Evolutionary conservation across 2,888 invertebrate genomes (phyloP), one percentile per base, ranked within the genome.

Genomic region (Corbicula japonica): DNA sequence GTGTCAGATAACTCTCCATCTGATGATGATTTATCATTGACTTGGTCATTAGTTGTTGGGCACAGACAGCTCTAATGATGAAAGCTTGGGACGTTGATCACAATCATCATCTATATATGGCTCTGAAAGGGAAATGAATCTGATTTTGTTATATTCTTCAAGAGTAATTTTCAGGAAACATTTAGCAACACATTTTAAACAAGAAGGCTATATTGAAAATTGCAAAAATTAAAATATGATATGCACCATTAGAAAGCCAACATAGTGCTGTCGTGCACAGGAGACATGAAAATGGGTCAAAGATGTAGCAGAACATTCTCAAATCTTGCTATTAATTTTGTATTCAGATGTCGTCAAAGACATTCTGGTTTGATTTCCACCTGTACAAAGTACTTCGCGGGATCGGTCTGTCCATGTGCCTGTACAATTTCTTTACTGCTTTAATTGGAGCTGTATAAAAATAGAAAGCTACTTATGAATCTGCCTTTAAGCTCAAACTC

Each of bases 1-100:
- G 50, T 50, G 50, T 50, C 50, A 50, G 50, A 50, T 50, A 50
- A 50, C 50, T 50, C 50, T 50, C 50, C 50, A 50, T 50, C 50
- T 23, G 23, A 50, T 50, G 50, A 50, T 50, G 23, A 50, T 50
- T 50, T 28, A 50, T 23, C 50, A 50, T 50, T 50, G 50, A 50
- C 50, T 50, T 50, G 50, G 50, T 50, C 50, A 50, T 23, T 23
- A 50, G 50, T 50, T 50, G 50, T 50, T 50, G 50, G 50, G 50
- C 50, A 50, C 50, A 50, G 3, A 23, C 50, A 50, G 50, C 23
- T 50, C 50, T 50, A 23, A 50, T 50, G 50, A 50, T 50, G 50
- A 50, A 50, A 50, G 50, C 50, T 50, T 3, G 50, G 50, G 23
- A 50, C 15, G 50, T 50, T 50, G 50, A 23, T 50, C 50, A 50